Evolutionary conservation across 1,140 invertebrate species (phyloP), one percentile per base, ranked within the genome.

Genomic region (Drosophila sulfurigaster): DNA sequence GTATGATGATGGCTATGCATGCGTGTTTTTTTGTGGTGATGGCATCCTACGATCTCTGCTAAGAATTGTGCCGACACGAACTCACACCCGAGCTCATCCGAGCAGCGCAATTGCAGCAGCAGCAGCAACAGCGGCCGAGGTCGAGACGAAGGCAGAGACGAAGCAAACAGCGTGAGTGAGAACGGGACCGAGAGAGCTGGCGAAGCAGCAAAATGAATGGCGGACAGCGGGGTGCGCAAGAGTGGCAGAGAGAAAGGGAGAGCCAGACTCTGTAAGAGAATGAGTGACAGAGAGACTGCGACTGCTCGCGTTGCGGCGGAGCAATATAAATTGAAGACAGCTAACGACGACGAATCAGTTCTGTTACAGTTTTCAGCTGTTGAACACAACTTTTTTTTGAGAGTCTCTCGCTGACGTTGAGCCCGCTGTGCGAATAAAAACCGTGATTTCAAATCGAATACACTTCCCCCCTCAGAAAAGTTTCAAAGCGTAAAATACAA

Each of bases 361-460:
- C 78, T 82, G 76, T 85, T 77, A 79, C 87, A 91, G 85, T 91
- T 79, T 83, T 81, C 75, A 75, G 73, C 90, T 91, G 90, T 91
- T 83, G 68, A 91, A 92, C 90, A 89, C 74, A 79, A 81, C 81
- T 57, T 57, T 20, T 13, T 16, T 16, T 16, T 56, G 30, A 57
- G 56, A 76, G 81, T 69, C 76, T 51, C 43, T 28, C 38, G 45
- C 6, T 63, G 62, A 65, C 41, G 48, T 66, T 62, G 38, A 58
- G 16, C 52, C 52, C 41, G 25, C 25, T 15, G 28, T 32, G 32
- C 54, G 35, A 38, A 20, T 41, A 52, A 52, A 20, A 35, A 54
- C 28, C 57, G 38, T 25, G 57, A 54, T 54, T 32, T 13, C 52
- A 56, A 56, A 57, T 8, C 54, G 35, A 11, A 32, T 15, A 59